A percentile compares a stretch with the other conserved stretches of the same genome.
phyloP scores from a whole-genome alignment of 2,113 vertebrate species.

The Podilymbus podiceps region DNA sequence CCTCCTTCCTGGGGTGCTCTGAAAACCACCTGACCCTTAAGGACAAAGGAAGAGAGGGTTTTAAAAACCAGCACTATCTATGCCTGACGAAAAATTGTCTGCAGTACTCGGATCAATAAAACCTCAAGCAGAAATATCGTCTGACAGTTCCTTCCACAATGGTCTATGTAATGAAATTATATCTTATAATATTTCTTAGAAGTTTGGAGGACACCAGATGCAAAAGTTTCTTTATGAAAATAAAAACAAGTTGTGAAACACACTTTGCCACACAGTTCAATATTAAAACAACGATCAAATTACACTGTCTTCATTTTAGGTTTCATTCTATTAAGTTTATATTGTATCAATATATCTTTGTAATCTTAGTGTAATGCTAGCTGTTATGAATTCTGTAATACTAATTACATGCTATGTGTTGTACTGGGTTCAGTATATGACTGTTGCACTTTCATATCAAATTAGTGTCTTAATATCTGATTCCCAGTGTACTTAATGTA shows the following conservation, averaged over 20 bases:
- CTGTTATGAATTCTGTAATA: neutral
- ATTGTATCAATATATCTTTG: neutral
- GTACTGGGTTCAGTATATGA: neutral
- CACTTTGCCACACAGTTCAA: neutral
- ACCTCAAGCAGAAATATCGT: neutral
- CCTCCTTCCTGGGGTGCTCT: neutral
- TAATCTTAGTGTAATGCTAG: neutral
- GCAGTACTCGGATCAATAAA: neutral
- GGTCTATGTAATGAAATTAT: neutral
- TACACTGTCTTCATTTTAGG: neutral
- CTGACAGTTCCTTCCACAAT: neutral
- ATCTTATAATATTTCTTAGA: neutral
- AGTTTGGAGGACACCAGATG: neutral
- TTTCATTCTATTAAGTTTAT: neutral
- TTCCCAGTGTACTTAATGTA: neutral
- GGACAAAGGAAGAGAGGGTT: neutral
- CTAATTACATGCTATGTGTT: conserved; percentile 21
- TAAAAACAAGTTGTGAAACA: neutral
- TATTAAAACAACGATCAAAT: neutral
- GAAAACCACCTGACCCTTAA: neutral
- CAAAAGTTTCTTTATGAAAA: neutral
- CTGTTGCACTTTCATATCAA: neutral
- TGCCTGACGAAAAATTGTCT: neutral
- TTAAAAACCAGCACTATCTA: neutral
- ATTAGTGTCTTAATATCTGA: neutral